phyloP scores from a whole-genome alignment of 2,797 vertebrate genomes.

The Lepilemur septentrionalis region DNA sequence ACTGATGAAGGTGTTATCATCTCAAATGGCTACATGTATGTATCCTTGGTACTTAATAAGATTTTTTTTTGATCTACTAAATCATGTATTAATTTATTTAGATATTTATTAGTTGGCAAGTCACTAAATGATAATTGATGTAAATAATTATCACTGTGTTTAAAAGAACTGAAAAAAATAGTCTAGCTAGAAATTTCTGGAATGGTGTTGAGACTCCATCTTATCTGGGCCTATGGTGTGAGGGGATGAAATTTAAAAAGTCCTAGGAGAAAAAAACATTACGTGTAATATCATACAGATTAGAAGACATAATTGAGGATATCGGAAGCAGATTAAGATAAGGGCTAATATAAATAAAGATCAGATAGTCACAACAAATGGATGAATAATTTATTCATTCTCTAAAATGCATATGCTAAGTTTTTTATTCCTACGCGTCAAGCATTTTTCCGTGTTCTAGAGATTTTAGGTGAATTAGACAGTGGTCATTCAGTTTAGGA shows the following conservation, averaged over 20 bases:
- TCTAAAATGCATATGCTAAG: neutral
- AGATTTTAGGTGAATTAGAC: neutral
- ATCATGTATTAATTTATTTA: neutral
- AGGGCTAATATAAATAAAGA: neutral
- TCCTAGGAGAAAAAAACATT: neutral
- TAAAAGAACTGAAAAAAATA: neutral
- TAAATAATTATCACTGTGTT: neutral
- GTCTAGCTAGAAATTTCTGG: neutral
- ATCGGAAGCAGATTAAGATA: neutral
- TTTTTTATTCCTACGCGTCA: neutral
- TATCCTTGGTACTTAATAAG: neutral
- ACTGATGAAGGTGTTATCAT: neutral
- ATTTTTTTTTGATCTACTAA: neutral
- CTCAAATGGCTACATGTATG: neutral
- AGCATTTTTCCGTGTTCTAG: neutral
- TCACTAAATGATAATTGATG: neutral
- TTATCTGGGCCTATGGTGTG: neutral
- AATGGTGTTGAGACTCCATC: neutral
- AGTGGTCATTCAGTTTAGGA: neutral
- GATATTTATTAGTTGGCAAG: neutral
- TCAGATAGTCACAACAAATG: neutral
- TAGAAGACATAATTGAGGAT: neutral
- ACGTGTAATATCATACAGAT: neutral
- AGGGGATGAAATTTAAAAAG: neutral
- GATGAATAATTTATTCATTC: neutral